Evolutionary conservation across 1,140 invertebrate genomes (phyloP).

Genomic region (Campoletis sonorensis): DNA sequence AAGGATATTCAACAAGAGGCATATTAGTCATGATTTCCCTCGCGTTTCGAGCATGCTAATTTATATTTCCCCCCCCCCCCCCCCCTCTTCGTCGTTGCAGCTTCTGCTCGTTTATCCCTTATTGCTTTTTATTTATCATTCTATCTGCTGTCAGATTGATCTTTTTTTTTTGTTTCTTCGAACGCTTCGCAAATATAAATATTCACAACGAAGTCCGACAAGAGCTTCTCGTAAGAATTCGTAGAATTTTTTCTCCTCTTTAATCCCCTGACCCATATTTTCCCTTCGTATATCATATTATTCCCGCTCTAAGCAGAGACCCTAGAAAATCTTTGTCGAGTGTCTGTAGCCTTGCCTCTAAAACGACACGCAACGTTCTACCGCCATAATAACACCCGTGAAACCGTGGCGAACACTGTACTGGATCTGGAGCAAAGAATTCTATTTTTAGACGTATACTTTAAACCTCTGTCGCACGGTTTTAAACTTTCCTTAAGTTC

Average conservation of each 20-base stretch:
- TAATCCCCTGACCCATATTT: slow-evolving; percentile 31
- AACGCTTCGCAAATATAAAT: neutral
- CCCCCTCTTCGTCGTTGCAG: neutral
- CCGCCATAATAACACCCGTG: neutral
- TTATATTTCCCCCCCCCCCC: neutral
- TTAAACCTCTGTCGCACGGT: slow-evolving; percentile 44
- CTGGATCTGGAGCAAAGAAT: slow-evolving; percentile 49
- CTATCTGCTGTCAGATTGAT: neutral
- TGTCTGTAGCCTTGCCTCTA: neutral
- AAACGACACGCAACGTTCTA: slow-evolving; percentile 5
- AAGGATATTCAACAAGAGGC: slow-evolving; percentile 36
- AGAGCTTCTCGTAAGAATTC: neutral
- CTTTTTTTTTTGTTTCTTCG: neutral
- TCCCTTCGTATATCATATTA: neutral
- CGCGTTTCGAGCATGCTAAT: slow-evolving; percentile 24
- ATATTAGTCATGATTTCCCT: slow-evolving; percentile 29
- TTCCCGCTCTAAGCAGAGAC: slow-evolving; percentile 9
- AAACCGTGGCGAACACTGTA: slow-evolving; percentile 21
- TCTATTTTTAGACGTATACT: slow-evolving; percentile 50
- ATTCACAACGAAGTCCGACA: neutral
- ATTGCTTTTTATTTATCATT: neutral
- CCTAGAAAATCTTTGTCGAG: slow-evolving; percentile 28
- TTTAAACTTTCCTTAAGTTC: slow-evolving; percentile 42
- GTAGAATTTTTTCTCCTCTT: neutral
- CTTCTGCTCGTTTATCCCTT: neutral